phyloP scores from a whole-genome alignment of 2,113 vertebrate genomes.

The Nymphicus hollandicus region DNA sequence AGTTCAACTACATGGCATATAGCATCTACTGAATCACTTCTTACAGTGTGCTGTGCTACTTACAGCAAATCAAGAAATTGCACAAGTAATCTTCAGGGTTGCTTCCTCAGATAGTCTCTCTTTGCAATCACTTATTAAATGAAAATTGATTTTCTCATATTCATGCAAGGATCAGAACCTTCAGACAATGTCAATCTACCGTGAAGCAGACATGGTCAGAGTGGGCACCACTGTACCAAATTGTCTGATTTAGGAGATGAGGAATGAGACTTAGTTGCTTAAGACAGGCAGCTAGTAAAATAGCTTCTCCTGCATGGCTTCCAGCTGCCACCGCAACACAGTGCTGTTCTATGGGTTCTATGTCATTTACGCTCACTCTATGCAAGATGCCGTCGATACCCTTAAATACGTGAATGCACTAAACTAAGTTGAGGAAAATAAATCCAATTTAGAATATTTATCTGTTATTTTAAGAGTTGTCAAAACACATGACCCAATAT shows the following conservation, averaged over 20 bases:
- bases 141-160: background rate
- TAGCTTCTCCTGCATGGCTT: background rate
- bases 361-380: background rate
- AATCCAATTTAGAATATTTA: background rate
- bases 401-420: background rate
- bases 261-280: background rate
- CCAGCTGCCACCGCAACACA: background rate
- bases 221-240: background rate
- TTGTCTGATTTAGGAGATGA: background rate
- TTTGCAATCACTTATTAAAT: background rate
- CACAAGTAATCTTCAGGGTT: background rate
- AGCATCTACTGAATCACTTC: background rate
- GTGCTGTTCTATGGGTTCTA: background rate
- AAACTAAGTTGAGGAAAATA: background rate
- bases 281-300: background rate
- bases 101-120: background rate
- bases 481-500: background rate
- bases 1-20: background rate
- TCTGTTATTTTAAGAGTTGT: background rate
- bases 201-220: background rate
- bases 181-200: background rate
- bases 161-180: background rate
- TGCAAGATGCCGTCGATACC: background rate
- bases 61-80: background rate
- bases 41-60: background rate